Base-by-base conservation (phyloP, 2,888 invertebrate species). In the Barypeithes pellucidus region DNA sequence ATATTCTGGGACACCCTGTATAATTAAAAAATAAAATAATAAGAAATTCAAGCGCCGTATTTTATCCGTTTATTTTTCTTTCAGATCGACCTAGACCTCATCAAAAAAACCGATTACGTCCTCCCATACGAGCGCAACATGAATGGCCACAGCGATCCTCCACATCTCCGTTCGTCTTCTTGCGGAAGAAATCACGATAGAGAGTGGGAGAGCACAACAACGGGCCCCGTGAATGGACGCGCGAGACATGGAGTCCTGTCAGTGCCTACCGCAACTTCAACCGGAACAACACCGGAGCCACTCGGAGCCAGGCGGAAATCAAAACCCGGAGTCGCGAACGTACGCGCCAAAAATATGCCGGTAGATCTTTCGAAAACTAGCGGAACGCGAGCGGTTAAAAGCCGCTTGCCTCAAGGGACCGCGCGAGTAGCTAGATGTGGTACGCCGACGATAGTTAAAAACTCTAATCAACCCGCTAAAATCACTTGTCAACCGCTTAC, bases 21-120 rank as follows among this genome's bases (percentile, higher is more conserved):
- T n/a, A n/a, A n/a, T n/a, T n/a, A 5, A 8, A 8, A 4, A 33
- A 8, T 8, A 33, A 33, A 8, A 8, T 33, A 33, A 33, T 33
- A 33, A 33, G 8, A 33, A 33, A 33, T n/a, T n/a, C n/a, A n/a
- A n/a, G n/a, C 2, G 24, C 24, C 24, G 24, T 36, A 8, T 39
- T 12, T 39, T 1, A 39, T 39, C 39, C 3, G n/a, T 39, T 9
- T n/a, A 39, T 39, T n/a, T 52, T 8, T 78, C 72, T 87, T 87
- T 3, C 85, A 89, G 88, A 87, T 88, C 77, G 88, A 89, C 80
- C 85, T 88, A 87, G 88, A 88, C 74, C 84, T 87, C 41, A 88
- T 88, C 70, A 87, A 87, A 68, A 87, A 87, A 59, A 86, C 85
- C 59, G 87, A 88, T 65, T 88, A 88, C 83, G 83, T 86, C 66